A percentile compares a stretch with the other conserved stretches of the same genome.
phyloP scores from a whole-genome alignment of 2,888 invertebrate species.

The Monochamus alternatus region DNA sequence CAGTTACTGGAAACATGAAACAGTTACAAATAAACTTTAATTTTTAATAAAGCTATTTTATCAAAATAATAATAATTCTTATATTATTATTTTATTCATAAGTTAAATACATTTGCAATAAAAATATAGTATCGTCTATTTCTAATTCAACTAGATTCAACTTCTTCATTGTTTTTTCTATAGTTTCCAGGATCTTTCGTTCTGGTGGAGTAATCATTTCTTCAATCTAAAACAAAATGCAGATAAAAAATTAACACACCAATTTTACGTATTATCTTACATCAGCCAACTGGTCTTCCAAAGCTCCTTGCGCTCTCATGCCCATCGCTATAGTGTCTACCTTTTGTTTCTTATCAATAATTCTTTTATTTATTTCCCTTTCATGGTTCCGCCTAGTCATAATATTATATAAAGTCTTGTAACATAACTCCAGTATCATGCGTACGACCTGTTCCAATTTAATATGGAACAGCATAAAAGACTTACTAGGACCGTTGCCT shows the following conservation, averaged over 20 bases:
- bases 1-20: too few species aligned
- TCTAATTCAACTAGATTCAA: slow-evolving; percentile 85
- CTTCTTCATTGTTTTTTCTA: slow-evolving; percentile 83
- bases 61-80: too few species aligned
- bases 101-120: slow-evolving; percentile 84
- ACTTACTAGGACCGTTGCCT: slow-evolving; percentile 80
- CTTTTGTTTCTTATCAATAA: slow-evolving; percentile 90
- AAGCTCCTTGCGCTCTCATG: slow-evolving; percentile 84
- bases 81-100: slow-evolving; percentile 67
- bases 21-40: too few species aligned
- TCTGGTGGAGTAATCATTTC: slow-evolving; percentile 93
- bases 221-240: slow-evolving; percentile 76
- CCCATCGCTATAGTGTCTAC: slow-evolving; percentile 87
- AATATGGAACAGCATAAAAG: slow-evolving; percentile 84
- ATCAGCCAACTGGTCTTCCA: slow-evolving; percentile 86
- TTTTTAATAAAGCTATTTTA: too few species aligned
- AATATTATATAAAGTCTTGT: slow-evolving; percentile 81
- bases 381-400: slow-evolving; percentile 80
- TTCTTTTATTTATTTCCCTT: slow-evolving; percentile 80
- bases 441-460: slow-evolving; percentile 80
- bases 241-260: not conserved
- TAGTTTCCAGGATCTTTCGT: slow-evolving; percentile 81
- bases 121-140: slow-evolving; percentile 87
- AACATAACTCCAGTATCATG: slow-evolving; percentile 81
- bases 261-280: slow-evolving; percentile 70